Conservation (phyloP, 2,888 invertebrate genomes). For the Callyntrura sp. region DNA sequence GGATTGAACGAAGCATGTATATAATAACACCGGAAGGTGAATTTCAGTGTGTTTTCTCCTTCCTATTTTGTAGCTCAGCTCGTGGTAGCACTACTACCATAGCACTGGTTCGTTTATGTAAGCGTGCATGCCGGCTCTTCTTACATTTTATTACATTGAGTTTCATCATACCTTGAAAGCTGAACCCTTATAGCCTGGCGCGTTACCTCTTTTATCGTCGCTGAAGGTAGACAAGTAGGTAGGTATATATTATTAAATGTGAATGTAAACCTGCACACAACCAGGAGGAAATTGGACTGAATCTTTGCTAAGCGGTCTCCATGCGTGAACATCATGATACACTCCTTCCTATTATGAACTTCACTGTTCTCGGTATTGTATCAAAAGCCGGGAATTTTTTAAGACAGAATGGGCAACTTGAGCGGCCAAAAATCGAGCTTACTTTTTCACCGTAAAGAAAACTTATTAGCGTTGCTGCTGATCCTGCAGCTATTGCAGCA, state of each 20-base stretch:
- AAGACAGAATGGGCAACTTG: background rate
- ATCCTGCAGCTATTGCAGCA: background rate
- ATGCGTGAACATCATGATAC: background rate
- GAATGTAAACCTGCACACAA: conserved; percentile 33
- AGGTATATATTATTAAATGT: conserved; percentile 36
- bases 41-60: background rate
- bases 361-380: background rate
- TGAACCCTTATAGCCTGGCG: background rate
- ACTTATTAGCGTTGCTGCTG: conserved; percentile 16
- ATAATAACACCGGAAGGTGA: conserved; percentile 16
- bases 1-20: background rate
- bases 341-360: background rate
- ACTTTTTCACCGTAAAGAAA: background rate
- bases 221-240: background rate
- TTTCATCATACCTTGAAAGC: background rate
- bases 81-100: background rate
- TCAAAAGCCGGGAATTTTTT: background rate
- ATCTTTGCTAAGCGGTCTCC: conserved; percentile 8
- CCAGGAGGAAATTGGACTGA: conserved; percentile 44
- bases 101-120: background rate
- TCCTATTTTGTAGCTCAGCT: background rate
- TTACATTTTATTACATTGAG: conserved; percentile 19
- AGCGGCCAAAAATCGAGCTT: background rate
- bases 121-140: background rate
- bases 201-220: background rate